A percentile compares a stretch with the other conserved stretches of the same genome.
phyloP scores from a whole-genome alignment of 2,797 vertebrate genomes.

The Dicrostonyx torquatus region DNA sequence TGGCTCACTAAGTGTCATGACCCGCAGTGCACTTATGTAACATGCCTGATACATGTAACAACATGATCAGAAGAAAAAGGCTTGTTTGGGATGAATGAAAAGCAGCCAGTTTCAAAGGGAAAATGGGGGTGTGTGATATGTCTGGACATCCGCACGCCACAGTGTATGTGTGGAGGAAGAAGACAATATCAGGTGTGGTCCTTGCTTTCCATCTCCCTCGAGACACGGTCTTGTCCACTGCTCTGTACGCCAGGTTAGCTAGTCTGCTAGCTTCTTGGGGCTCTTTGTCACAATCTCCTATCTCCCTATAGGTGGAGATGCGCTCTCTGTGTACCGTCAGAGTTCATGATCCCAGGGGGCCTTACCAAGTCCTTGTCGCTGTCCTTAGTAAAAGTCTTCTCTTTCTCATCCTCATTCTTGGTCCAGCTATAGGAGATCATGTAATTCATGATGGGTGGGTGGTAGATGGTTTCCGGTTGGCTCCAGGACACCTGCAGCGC shows the following conservation, averaged over 20 bases:
- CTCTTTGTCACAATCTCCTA: not conserved
- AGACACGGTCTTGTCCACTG: not conserved
- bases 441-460: constrained; percentile 96
- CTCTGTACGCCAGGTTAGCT: not conserved
- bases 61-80: not conserved
- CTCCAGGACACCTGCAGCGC: constrained; percentile 95
- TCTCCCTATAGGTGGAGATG: not conserved
- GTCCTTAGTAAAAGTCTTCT: constrained; percentile 95
- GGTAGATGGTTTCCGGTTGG: constrained; percentile 93
- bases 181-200: not conserved
- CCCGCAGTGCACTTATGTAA: rapidly evolving
- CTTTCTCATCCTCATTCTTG: constrained; percentile 95
- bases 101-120: not conserved
- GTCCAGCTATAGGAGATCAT: constrained; percentile 98
- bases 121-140: not conserved
- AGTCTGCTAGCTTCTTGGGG: not conserved
- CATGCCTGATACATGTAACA: not conserved
- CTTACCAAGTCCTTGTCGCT: constrained; percentile 96
- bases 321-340: rapidly evolving
- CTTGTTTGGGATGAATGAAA: not conserved
- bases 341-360: not conserved
- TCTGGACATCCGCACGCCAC: not conserved
- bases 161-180: not conserved
- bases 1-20: rapidly evolving
- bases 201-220: not conserved